Evolutionary conservation across 2,888 invertebrate species (phyloP), one percentile per base, ranked within the genome.

Genomic region (Ceriagrion tenellum): DNA sequence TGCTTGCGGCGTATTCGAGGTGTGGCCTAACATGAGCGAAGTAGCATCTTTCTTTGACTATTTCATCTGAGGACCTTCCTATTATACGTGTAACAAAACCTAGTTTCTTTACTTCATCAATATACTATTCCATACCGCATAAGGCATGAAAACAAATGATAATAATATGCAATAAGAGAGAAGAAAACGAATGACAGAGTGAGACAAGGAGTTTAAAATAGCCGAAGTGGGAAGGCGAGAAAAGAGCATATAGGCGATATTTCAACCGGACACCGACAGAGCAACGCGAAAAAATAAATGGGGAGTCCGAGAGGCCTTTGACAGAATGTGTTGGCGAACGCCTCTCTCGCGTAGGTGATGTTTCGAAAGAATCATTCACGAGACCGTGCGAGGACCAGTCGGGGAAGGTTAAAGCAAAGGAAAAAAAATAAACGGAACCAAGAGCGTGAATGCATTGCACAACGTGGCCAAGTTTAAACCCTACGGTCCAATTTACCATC

Each of bases 291-390:
- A 69, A 69, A 69, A 69, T n/a, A 69, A 69, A 69, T n/a, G 6
- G 26, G 10, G n/a, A 69, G 26, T 20, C 26, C 69, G 26, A 69
- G 69, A 69, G 23, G 23, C 69, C 69, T 69, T 69, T 69, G 69
- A 69, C 69, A 69, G 69, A 0, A n/a, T 69, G 69, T 26, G 69
- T 69, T 69, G 69, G 69, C 69, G 69, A 69, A 69, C 26, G 12
- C 47, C 47, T 0, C 47, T 0, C 69, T 90, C 55, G 90, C 90
- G 90, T 90, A 59, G 90, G 90, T 59, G 59, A 55, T 35, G 59
- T 90, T 55, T 56, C 90, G 90, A 90, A 90, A 90, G 59, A 90
- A 40, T 47, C 35, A 88, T 47, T 40, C 88, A 18, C 16, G 59
- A 20, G 13, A 30, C 20, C 20, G 35, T n/a, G 16, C 90, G 59